phyloP scores from a whole-genome alignment of 2,797 vertebrate genomes.

The Acomys russatus region DNA sequence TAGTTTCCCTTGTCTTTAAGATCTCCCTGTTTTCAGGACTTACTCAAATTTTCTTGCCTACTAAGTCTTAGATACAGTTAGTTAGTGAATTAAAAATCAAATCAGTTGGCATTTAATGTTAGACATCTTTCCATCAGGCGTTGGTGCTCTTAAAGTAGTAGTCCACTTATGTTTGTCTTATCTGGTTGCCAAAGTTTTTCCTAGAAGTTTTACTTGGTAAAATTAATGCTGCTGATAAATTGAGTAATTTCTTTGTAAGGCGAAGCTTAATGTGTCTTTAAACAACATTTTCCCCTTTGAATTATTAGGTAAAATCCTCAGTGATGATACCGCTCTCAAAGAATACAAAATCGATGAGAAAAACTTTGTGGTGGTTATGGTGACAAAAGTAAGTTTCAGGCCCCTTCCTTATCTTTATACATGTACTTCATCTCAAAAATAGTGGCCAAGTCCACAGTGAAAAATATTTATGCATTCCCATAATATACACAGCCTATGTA shows the following conservation, averaged over 20 bases:
- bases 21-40: neutral
- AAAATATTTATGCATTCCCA: neutral
- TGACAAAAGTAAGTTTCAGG: conserved; percentile 94
- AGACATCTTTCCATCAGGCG: conserved; percentile 27
- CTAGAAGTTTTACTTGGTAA: conserved; percentile 38
- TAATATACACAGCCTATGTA: neutral
- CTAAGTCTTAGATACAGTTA: conserved; percentile 6
- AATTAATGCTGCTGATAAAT: conserved; percentile 8
- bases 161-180: conserved; percentile 58
- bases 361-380: conserved; percentile 99
- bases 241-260: neutral
- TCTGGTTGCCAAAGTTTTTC: neutral
- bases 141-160: neutral
- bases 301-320: conserved; percentile 96
- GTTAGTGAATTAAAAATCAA: neutral
- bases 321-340: conserved; percentile 95
- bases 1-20: conserved; percentile 45
- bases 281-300: conserved; percentile 55
- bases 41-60: conserved; percentile 3
- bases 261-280: conserved; percentile 25
- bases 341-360: conserved; percentile 99
- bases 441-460: neutral
- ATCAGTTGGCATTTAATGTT: neutral
- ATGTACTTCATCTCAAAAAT: neutral
- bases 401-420: neutral